Evolutionary conservation across 2,888 invertebrate species (phyloP), one percentile per base, ranked within the genome.

Genomic region (Anoncus sp.): DNA sequence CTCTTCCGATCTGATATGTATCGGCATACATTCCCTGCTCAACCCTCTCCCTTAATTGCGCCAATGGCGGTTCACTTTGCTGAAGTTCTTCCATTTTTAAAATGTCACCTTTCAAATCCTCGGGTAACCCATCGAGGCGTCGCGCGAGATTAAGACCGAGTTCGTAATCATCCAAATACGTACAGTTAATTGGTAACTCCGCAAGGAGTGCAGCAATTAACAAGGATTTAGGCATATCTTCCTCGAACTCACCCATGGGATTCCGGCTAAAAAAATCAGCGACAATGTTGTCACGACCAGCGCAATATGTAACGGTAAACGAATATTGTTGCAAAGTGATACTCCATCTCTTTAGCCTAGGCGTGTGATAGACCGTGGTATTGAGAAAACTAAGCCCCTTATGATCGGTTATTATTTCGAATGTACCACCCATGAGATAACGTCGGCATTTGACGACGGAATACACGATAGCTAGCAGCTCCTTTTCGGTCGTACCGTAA

Each of bases 221-320:
- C n/a, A n/a, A n/a, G n/a, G n/a, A n/a, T n/a, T n/a, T n/a, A n/a
- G n/a, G n/a, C n/a, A n/a, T 18, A 12, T 38, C 38, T 20, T 7
- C 1, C 2, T 57, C 18, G 10, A 57, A 57, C 5, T 16, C 16
- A 4, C 57, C 38, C 5, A 18, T 12, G 1, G 80, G 78, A 74
- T 75, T 82, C 3, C 87, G 55, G 3, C 85, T 86, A 7, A 86
- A 70, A 4, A 81, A 72, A 72, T 87, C 84, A 0, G 57, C 57
- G 12, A 57, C 79, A 0, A 83, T 18, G 60, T 86, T 86, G 1
- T 85, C 82, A 1, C 16, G 51, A 0, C 85, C 87, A 6, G 53
- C 69, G 55, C 57, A 57, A 9, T 57, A 35, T 0, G 35, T 18
- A 35, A 57, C 35, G 10, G 10, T 16, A 35, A 57, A 57, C 1